Evolutionary conservation across 1,140 invertebrate species (phyloP).

Genomic region (Euschistus heros): DNA sequence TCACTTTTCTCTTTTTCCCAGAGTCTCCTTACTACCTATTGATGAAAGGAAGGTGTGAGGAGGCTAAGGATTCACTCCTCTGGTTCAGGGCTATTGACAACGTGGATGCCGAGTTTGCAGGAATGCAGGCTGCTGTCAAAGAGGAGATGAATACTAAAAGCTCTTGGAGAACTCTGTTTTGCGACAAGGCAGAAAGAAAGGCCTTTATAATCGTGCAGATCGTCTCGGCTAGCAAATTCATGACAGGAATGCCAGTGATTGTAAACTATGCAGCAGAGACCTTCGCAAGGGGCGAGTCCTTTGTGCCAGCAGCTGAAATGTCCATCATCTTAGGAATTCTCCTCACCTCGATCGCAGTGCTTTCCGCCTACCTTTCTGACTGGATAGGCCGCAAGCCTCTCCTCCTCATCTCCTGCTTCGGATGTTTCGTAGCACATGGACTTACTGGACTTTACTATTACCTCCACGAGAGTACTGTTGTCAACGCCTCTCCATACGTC

Average conservation of each 20-base stretch:
- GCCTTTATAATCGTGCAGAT: constrained; percentile 29
- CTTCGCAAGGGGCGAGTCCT: constrained; percentile 22
- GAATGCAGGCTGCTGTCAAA: background rate
- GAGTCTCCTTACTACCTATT: constrained; percentile 13
- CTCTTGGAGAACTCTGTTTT: constrained; percentile 25
- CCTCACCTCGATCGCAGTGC: constrained; percentile 37
- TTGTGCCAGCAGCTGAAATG: constrained; percentile 21
- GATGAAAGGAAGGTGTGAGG: constrained; percentile 4
- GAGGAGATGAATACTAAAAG: constrained; percentile 13
- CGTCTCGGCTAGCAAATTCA: constrained; percentile 28
- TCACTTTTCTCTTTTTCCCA: background rate
- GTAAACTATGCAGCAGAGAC: constrained; percentile 29
- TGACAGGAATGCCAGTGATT: constrained; percentile 29
- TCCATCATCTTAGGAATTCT: constrained; percentile 30
- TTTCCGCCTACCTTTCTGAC: constrained; percentile 38
- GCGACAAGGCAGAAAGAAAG: constrained; percentile 23
- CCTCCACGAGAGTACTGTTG: background rate
- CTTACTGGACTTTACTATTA: constrained; percentile 24
- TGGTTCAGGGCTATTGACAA: background rate
- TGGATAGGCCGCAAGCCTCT: constrained; percentile 38
- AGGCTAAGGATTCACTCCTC: background rate
- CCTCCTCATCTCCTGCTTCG: background rate
- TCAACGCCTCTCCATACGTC: background rate
- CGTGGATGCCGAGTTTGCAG: background rate
- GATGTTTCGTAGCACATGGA: constrained; percentile 15